Conservation (phyloP, 2,797 vertebrate species). For the Philypnodon macrostomus region DNA sequence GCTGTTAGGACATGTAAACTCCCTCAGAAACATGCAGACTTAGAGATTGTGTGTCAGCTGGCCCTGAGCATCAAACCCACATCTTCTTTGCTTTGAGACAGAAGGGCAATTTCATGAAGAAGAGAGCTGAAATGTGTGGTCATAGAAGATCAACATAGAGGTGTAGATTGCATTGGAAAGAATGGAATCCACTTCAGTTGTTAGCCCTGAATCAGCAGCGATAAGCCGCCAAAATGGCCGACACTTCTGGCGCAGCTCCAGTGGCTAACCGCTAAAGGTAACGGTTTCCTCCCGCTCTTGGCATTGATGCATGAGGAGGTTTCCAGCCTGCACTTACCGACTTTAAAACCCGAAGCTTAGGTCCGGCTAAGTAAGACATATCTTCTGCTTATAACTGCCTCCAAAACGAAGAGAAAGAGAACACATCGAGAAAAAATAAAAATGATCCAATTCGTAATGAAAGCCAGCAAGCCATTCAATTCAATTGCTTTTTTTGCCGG, state of each 20-base stretch:
- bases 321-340: conserved; percentile 35
- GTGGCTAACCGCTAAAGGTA: conserved; percentile 45
- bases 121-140: too few relatives aligned
- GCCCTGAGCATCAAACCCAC: too few relatives aligned
- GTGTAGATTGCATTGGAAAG: conserved; percentile 23
- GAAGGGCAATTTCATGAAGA: too few relatives aligned
- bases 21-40: too few relatives aligned
- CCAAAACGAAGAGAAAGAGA: conserved; percentile 29
- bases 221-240: conserved; percentile 32
- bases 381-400: conserved; percentile 34
- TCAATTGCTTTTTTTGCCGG: conserved; percentile 25
- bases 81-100: too few relatives aligned
- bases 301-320: conserved; percentile 41
- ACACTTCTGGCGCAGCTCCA: conserved; percentile 44
- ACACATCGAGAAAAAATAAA: conserved; percentile 23
- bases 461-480: conserved; percentile 34
- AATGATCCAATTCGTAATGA: conserved; percentile 51
- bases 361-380: conserved; percentile 44
- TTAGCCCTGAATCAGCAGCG: conserved; percentile 25
- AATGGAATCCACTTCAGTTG: conserved; percentile 9
- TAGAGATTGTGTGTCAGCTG: too few relatives aligned
- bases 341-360: conserved; percentile 34
- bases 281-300: conserved; percentile 31
- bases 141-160: too few relatives aligned
- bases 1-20: too few relatives aligned